Conservation (phyloP, 2,113 vertebrate genomes). For the Otus sunia region DNA sequence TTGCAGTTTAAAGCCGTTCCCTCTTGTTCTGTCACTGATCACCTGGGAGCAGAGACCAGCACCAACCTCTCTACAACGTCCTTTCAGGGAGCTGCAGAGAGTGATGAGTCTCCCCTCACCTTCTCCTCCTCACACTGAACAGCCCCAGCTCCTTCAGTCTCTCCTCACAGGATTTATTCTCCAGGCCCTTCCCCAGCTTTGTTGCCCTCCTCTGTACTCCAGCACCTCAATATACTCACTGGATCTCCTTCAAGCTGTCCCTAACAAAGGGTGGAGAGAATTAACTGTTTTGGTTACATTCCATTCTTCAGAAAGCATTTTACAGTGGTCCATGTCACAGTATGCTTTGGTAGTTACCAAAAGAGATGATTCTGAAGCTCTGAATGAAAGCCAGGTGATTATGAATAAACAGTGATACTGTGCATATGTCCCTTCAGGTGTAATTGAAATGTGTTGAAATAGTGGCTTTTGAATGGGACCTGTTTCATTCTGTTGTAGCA, state of each 20-base stretch:
- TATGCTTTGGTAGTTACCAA: neutral
- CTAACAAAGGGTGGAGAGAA: neutral
- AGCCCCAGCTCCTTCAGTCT: no score
- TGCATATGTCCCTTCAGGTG: neutral
- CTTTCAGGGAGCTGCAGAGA: no score
- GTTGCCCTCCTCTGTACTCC: no score
- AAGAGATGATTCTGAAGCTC: neutral
- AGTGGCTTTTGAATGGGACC: neutral
- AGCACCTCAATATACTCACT: neutral
- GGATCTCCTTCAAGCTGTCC: constrained; percentile 5
- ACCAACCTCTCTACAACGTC: no score
- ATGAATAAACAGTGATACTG: neutral
- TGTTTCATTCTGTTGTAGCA: neutral
- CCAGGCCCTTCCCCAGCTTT: no score
- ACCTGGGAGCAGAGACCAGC: no score
- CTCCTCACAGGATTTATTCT: no score
- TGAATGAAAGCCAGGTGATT: neutral
- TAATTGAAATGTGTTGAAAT: neutral
- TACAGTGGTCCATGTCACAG: neutral
- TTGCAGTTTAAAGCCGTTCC: no score
- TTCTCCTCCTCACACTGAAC: no score
- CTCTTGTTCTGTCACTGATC: no score
- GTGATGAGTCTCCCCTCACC: no score
- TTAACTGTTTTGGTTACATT: neutral
- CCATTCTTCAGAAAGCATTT: neutral